A percentile compares a stretch with the other conserved stretches of the same genome.
Conservation (phyloP, 2,888 invertebrate species). For the Trichogramma dendrolimi region DNA sequence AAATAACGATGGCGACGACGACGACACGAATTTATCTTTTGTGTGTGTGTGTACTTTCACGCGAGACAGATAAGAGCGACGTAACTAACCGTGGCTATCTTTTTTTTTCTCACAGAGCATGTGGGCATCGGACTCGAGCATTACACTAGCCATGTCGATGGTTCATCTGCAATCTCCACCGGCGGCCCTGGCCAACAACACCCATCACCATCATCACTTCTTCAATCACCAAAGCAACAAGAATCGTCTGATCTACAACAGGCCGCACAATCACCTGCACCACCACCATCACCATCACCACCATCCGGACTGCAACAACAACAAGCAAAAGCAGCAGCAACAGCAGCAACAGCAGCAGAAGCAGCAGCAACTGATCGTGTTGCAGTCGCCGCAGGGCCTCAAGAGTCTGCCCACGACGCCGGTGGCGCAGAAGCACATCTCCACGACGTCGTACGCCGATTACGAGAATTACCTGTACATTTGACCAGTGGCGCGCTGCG, state of each 20-base stretch:
- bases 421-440: conserved; percentile 45
- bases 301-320: conserved; percentile 37
- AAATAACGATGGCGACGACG: too few species aligned
- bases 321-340: conserved; percentile 30
- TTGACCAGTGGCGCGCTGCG: conserved; percentile 41
- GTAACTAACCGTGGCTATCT: too few species aligned
- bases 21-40: too few species aligned
- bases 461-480: conserved; percentile 68
- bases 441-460: conserved; percentile 55
- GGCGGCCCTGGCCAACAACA: conserved; percentile 41
- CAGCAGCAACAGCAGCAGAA: conserved; percentile 32
- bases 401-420: conserved; percentile 50
- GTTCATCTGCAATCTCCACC: conserved; percentile 48
- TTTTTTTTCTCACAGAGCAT: conserved; percentile 50
- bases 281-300: conserved; percentile 38
- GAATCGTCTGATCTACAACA: conserved; percentile 42
- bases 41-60: too few species aligned
- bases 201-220: conserved; percentile 55
- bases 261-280: conserved; percentile 41
- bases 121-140: conserved; percentile 57
- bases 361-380: conserved; percentile 31
- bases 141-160: conserved; percentile 49
- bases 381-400: conserved; percentile 37
- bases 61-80: too few species aligned
- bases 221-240: conserved; percentile 51